These are phyloP conservation scores for Addax nasomaculatus DNA, from an alignment of 2,113 vertebrate species.

Conservation along the genomic window DNA sequence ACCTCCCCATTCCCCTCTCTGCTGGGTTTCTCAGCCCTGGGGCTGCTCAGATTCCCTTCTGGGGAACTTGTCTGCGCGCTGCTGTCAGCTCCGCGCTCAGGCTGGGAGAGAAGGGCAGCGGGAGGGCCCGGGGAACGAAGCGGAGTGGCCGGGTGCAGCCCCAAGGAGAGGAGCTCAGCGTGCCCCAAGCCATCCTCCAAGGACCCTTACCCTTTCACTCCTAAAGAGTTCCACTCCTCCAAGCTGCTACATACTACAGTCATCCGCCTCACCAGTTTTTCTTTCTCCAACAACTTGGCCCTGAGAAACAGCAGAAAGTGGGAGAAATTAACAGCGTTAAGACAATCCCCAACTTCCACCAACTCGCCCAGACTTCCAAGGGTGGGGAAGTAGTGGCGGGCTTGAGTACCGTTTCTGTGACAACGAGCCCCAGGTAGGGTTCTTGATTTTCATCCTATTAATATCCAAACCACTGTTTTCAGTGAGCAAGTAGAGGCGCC, in stretches of 20 bases:
- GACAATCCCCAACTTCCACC: slow-evolving; percentile 37
- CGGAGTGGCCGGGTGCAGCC: not conserved
- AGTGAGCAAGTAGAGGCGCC: slow-evolving; percentile 50
- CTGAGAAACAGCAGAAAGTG: slow-evolving; percentile 46
- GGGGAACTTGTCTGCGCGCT: slow-evolving; percentile 53
- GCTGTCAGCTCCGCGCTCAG: not conserved
- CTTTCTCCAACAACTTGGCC: not conserved
- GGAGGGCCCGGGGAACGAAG: not conserved
- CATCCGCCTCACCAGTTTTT: not conserved
- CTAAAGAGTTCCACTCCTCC: not conserved
- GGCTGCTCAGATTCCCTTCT: slow-evolving; percentile 41
- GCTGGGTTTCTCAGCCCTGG: not conserved
- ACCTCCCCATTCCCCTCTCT: not conserved
- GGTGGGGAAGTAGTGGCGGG: not conserved
- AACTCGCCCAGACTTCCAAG: slow-evolving; percentile 19
- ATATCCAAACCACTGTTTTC: slow-evolving; percentile 64
- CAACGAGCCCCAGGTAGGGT: slow-evolving; percentile 61
- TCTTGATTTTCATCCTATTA: slow-evolving; percentile 62
- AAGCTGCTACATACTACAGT: not conserved
- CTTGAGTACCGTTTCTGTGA: slow-evolving; percentile 58
- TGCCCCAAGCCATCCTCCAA: not conserved
- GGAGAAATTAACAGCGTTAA: slow-evolving; percentile 10
- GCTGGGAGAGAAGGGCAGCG: not conserved
- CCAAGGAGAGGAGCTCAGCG: not conserved
- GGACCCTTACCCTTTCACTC: not conserved